Percentiles rank a stretch among this genome's conserved stretches.
Conservation (phyloP, 2,888 invertebrate genomes). For the Silvanus unidentatus region DNA sequence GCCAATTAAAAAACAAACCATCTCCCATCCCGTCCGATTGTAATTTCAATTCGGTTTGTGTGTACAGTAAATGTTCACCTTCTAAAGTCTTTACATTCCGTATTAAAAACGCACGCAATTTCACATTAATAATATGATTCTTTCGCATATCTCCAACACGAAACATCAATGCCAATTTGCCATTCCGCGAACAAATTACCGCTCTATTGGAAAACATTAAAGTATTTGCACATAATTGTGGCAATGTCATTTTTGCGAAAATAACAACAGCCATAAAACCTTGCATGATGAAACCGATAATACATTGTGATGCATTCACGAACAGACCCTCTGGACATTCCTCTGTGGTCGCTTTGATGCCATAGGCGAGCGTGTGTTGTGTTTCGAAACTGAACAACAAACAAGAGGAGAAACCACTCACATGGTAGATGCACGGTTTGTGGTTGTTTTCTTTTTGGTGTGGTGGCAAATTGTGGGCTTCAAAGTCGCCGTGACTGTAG, state of each 20-base stretch:
- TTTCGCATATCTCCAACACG: conserved; percentile 88
- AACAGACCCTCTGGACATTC: conserved; percentile 88
- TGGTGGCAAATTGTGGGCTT: conserved; percentile 53
- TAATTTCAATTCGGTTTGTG: conserved; percentile 66
- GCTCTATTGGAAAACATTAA: conserved; percentile 83
- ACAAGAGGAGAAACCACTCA: conserved; percentile 80
- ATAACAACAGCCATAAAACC: conserved; percentile 73
- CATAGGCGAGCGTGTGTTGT: conserved; percentile 88
- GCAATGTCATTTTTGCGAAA: conserved; percentile 89
- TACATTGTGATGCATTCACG: conserved; percentile 87
- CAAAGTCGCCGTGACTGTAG: conserved; percentile 78
- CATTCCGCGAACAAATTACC: conserved; percentile 76
- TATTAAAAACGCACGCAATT: conserved; percentile 72
- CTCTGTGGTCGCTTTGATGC: conserved; percentile 73
- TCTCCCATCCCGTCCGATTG: conserved; percentile 66
- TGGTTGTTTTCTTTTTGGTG: conserved; percentile 48
- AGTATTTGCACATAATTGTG: conserved; percentile 85
- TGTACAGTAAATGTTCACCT: conserved; percentile 67
- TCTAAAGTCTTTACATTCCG: conserved; percentile 69
- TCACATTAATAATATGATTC: conserved; percentile 86
- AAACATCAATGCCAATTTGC: conserved; percentile 75
- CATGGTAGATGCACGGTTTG: conserved; percentile 79
- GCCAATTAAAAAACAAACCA: conserved; percentile 89
- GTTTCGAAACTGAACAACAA: conserved; percentile 92
- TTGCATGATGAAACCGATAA: conserved; percentile 43